Base-by-base conservation (phyloP, 2,113 vertebrate genomes). In the Oxyura jamaicensis region DNA sequence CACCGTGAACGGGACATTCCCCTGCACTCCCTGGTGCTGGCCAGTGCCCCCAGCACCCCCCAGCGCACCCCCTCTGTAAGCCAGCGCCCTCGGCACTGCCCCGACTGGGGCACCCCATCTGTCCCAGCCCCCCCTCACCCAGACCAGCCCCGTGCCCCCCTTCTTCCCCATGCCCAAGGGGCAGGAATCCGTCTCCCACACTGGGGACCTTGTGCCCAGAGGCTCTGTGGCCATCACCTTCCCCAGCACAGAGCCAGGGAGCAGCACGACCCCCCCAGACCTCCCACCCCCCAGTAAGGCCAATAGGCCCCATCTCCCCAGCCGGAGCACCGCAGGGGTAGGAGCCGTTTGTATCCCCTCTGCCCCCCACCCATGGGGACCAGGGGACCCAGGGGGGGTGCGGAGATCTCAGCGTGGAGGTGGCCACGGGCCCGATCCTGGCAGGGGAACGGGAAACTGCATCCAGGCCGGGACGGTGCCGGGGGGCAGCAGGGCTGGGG, bases 181-280 rank as follows among this genome's bases (percentile, higher is more conserved):
- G 22, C 19, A 86, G 55, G 10, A 14, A 36, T 22, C 10, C 10
- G 11, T 6, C 11, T 69, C 53, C 35, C 48, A 53, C 59, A 52
- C 9, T 0, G 0, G 46, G 6, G 2, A 15, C 21, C 39, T 73
- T 3, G 1, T 60, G 17, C 56, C 76, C 17, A 15, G 20, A 77
- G 67, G 14, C 29, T 83, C 35, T 42, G 35, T 48, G 58, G 48
- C 29, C 65, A 29, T 46, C 21, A 13, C 12, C 33, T 88, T 76
- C 50, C 7, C 39, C 31, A 12, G 48, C 5, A 18, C 2, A 26
- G 26, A 77, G 41, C 15, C 59, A 58, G 23, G 15, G 20, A 41
- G 56, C 6, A 84, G 55, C 65, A 91, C 25, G 58, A 3, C 1
- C 4, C 8, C 58, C 4, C 31, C 8, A 46, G 19, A 46, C 26